phyloP scores from a whole-genome alignment of 2,113 vertebrate species.

The Rhineura floridana region DNA sequence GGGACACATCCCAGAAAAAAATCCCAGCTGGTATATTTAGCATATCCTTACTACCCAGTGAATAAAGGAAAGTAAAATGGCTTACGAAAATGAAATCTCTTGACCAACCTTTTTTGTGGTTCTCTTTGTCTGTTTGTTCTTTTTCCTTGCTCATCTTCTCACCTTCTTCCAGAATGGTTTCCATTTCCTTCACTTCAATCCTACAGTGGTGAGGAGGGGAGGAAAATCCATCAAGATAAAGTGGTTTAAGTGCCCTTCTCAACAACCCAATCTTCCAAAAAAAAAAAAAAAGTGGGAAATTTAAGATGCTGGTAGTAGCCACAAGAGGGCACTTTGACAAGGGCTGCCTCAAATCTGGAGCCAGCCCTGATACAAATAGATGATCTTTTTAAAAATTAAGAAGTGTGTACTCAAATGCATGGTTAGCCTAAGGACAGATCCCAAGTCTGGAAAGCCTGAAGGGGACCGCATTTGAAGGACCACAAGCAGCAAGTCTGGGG shows the following conservation, averaged over 20 bases:
- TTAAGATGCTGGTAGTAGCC: no score
- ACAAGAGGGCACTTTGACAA: no score
- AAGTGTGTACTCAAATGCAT: no score
- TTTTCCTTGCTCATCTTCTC: slow-evolving; percentile 8
- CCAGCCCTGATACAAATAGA: not conserved
- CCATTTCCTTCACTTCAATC: slow-evolving; percentile 50
- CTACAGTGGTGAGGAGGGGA: slow-evolving; percentile 30
- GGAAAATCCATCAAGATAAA: not conserved
- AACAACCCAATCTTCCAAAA: not conserved
- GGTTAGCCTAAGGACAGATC: no score
- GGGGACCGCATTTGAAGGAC: no score
- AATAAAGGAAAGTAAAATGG: not conserved
- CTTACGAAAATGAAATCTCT: slow-evolving; percentile 20
- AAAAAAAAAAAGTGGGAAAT: no score
- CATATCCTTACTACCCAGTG: not conserved
- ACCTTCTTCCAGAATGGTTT: slow-evolving; percentile 49
- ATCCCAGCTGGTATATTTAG: not conserved
- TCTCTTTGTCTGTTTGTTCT: slow-evolving; percentile 21
- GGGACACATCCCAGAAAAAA: not conserved
- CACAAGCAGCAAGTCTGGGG: no score
- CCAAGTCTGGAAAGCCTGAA: not conserved
- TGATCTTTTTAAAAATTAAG: no score
- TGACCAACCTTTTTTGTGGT: slow-evolving; percentile 32
- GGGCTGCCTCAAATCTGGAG: no score
- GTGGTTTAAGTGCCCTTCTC: not conserved